A percentile compares a stretch with the other conserved stretches of the same genome.
phyloP scores from a whole-genome alignment of 2,888 invertebrate genomes.

The Lordiphosa fenestrarum region DNA sequence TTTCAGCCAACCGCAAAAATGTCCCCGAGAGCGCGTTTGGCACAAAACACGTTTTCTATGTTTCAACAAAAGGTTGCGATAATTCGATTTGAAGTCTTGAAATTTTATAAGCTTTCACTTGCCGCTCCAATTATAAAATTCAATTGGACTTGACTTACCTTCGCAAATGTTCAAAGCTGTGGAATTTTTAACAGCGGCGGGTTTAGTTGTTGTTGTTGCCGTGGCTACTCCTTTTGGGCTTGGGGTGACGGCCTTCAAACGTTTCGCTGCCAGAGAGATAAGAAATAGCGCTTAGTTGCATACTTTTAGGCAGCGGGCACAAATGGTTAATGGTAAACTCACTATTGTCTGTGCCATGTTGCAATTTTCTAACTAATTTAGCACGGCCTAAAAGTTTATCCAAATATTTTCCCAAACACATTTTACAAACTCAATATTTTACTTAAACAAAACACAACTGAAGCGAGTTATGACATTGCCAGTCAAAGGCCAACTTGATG shows the following conservation, averaged over 20 bases:
- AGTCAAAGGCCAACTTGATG: constrained; percentile 1
- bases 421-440: not conserved
- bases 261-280: constrained; percentile 51
- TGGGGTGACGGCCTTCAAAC: constrained; percentile 30
- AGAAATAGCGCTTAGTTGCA: constrained; percentile 9
- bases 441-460: not conserved
- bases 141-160: constrained; percentile 39
- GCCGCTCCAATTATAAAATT: not conserved
- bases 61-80: constrained; percentile 36
- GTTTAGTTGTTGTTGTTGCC: constrained; percentile 27
- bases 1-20: constrained; percentile 38
- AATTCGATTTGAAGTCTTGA: constrained; percentile 40
- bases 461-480: not conserved
- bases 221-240: constrained; percentile 21
- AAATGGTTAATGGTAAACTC: constrained; percentile 4
- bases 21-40: constrained; percentile 45
- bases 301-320: constrained; percentile 34
- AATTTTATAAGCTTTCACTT: constrained; percentile 54
- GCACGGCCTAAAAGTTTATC: constrained; percentile 16
- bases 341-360: constrained; percentile 1
- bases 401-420: constrained; percentile 11
- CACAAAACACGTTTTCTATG: constrained; percentile 7
- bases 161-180: constrained; percentile 38
- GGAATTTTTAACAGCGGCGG: constrained; percentile 28
- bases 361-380: no score